Percentiles rank a stretch among this genome's conserved stretches.
Evolutionary conservation across 2,113 vertebrate genomes (phyloP).

Genomic region (Acanthisitta chloris): DNA sequence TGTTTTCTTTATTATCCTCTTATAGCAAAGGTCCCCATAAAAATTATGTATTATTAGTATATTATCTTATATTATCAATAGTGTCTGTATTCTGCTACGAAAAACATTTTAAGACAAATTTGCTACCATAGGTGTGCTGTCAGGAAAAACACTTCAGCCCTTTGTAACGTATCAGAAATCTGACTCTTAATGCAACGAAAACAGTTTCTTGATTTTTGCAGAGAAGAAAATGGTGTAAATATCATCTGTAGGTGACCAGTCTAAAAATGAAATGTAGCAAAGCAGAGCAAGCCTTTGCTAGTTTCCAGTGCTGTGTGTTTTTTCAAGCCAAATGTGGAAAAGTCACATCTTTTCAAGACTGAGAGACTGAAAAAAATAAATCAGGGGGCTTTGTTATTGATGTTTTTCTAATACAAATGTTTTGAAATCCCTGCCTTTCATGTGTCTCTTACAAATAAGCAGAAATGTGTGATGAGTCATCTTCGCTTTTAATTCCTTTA

Average conservation of each 20-base stretch:
- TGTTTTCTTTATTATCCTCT: not conserved
- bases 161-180: not conserved
- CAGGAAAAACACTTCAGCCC: not conserved
- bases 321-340: slow-evolving; percentile 66
- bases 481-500: slow-evolving; percentile 78
- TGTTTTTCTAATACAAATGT: slow-evolving; percentile 79
- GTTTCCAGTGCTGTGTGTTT: slow-evolving; percentile 59
- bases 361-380: slow-evolving; percentile 75
- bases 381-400: slow-evolving; percentile 76
- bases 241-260: not conserved
- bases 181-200: not conserved
- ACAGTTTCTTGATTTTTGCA: not conserved
- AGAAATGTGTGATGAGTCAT: slow-evolving; percentile 74
- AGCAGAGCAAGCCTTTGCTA: slow-evolving; percentile 31
- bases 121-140: not conserved
- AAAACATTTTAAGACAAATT: not conserved
- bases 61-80: not conserved
- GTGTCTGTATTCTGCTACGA: not conserved
- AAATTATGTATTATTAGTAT: not conserved
- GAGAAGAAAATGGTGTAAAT: slow-evolving; percentile 8
- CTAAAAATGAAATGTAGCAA: slow-evolving; percentile 41
- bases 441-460: slow-evolving; percentile 74
- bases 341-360: slow-evolving; percentile 73
- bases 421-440: slow-evolving; percentile 78
- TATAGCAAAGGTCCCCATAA: not conserved